Conservation (phyloP, 2,797 vertebrate species). For the Atherinosoma microstoma region DNA sequence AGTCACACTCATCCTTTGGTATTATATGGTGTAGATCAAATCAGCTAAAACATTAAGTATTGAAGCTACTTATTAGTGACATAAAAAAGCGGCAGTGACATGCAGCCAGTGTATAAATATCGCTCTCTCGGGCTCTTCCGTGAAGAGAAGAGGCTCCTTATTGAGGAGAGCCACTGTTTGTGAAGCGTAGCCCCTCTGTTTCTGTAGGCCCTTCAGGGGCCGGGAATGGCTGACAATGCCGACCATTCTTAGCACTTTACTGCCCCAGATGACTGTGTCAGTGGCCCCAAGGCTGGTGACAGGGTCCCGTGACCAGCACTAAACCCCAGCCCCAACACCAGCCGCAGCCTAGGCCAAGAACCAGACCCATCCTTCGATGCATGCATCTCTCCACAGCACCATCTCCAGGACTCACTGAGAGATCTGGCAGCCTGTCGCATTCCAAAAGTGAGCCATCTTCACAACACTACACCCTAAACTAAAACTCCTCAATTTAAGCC, state of each 20-base stretch:
- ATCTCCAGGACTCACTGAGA: slow-evolving; percentile 9
- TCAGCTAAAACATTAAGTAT: slow-evolving; percentile 44
- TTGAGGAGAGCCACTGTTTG: slow-evolving; percentile 81
- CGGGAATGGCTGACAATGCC: slow-evolving; percentile 79
- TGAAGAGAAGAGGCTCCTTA: slow-evolving; percentile 80
- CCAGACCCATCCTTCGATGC: slow-evolving; percentile 30
- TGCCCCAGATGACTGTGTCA: slow-evolving; percentile 83
- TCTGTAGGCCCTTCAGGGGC: slow-evolving; percentile 80
- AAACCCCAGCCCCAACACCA: slow-evolving; percentile 63
- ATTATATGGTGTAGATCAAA: slow-evolving; percentile 33
- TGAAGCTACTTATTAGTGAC: slow-evolving; percentile 58
- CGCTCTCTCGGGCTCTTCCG: slow-evolving; percentile 71
- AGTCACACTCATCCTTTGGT: slow-evolving; percentile 7
- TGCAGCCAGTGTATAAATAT: slow-evolving; percentile 76
- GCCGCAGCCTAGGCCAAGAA: slow-evolving; percentile 41
- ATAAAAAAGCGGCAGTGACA: slow-evolving; percentile 65
- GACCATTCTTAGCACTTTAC: slow-evolving; percentile 82
- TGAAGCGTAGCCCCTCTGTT: slow-evolving; percentile 79
- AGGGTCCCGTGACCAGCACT: slow-evolving; percentile 82
- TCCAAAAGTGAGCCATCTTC: not conserved
- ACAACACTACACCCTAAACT: not conserved
- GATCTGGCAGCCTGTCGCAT: not conserved
- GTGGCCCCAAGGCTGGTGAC: slow-evolving; percentile 78
- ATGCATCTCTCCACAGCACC: slow-evolving; percentile 10
- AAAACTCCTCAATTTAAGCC: not conserved